Base-by-base conservation (phyloP, 2,113 vertebrate genomes). In the Regulus satrapa region DNA sequence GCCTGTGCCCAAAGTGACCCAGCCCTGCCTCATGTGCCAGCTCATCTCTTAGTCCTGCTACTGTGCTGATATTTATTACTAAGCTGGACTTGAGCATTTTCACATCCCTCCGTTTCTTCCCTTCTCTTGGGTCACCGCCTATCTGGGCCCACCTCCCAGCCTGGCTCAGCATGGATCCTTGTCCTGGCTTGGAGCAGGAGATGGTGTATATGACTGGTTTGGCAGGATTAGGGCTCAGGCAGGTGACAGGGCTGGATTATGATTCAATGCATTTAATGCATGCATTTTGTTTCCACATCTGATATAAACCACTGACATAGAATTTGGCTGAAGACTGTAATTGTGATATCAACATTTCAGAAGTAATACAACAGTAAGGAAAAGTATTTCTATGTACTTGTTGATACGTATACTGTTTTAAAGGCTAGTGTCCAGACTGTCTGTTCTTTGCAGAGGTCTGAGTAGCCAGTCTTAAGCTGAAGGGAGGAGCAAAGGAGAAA, bases 21-120 rank as follows among this genome's bases (percentile, higher is more conserved):
- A 67, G 61, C 45, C n/a, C 36, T 5, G 0, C 52, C 40, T 61
- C 20, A 2, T 1, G 1, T 29, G 18, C 32, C 52, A 67, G 10
- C 1, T 1, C 2, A 1, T 81, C 46, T 85, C 36, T 73, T 83
- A 26, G 18, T 88, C 52, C 71, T 2, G 3, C 51, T 40, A 6
- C 18, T 7, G 4, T 43, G 43, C 62, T 85, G 29, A 9, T n/a
- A 54, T 21, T 40, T 72, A 43, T 76, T 36, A 23, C 38, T 2
- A 15, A 76, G 26, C 14, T 59, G 49, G 69, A 48, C 31, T 48
- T 31, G 20, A 31, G 29, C 3, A 1, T 66, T 91, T 64, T 66
- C 29, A 29, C 1, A 2, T 40, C 2, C 8, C 10, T 77, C 38
- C 4, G n/a, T 89, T 80, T 80, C 25, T 59, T 86, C 10, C 7